Percentiles rank a stretch among this genome's conserved stretches.
Evolutionary conservation across 2,888 invertebrate species (phyloP).

Genomic region (Notocelia uddmanniana): DNA sequence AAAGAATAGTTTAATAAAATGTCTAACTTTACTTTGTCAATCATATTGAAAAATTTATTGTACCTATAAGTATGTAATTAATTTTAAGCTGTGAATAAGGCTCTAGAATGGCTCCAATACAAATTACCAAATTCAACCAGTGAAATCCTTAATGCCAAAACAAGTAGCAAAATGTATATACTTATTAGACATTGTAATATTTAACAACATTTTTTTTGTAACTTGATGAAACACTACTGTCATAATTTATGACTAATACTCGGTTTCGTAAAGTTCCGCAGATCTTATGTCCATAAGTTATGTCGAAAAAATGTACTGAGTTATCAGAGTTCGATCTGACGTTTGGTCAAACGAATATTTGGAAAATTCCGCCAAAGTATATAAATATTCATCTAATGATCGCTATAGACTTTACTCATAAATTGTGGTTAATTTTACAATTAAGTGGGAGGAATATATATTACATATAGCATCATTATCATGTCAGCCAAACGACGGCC

Average conservation of each 20-base stretch:
- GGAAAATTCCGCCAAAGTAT: no score
- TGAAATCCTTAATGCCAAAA: constrained; percentile 67
- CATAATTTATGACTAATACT: no score
- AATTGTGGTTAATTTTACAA: neutral
- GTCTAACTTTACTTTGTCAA: neutral
- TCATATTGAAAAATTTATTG: neutral
- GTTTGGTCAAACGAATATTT: no score
- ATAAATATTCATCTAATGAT: no score
- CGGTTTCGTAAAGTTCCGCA: no score
- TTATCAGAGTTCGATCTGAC: no score
- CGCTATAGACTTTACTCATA: neutral
- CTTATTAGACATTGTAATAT: neutral
- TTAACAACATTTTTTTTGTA: neutral
- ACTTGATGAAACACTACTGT: no score
- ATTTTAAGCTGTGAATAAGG: constrained; percentile 10
- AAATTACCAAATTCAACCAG: constrained; percentile 31
- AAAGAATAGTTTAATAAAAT: constrained; percentile 5
- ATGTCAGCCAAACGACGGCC: no score
- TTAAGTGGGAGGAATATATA: neutral
- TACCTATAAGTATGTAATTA: no score
- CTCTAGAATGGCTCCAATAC: neutral
- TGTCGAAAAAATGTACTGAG: no score
- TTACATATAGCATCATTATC: no score
- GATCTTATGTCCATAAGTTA: no score
- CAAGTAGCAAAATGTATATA: constrained; percentile 46